Base-by-base conservation (phyloP, 2,797 vertebrate genomes). In the Lepidocolaptes lacrymiger region DNA sequence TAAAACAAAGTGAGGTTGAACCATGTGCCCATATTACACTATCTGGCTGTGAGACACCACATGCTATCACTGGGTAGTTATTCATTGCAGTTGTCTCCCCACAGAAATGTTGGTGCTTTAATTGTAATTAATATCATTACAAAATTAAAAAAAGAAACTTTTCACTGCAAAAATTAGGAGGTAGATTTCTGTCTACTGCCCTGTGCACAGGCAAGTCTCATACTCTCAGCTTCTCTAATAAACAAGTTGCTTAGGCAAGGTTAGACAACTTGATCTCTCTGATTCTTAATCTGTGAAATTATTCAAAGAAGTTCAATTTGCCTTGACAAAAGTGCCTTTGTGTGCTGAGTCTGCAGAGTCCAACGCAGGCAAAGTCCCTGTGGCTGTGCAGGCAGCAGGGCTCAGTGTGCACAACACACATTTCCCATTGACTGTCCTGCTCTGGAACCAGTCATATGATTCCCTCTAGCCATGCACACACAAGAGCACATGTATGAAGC, bases 311-410 rank as follows among this genome's bases (percentile, higher is more conserved):
- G 68, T 80, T 89, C 4, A 3, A 68, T 88, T 71, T 78, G 56
- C 59, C 75, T 52, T 37, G 39, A 94, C 92, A 95, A 89, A 96
- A 88, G 68, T 66, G 48, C 67, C 75, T 91, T 85, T 96, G 91
- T 91, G 64, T 43, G 32, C 34, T n/a, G 27, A 68, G 59, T 26
- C 71, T 55, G 55, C 41, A 34, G 34, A 75, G 52, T n/a, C 71
- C 72, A 67, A 21, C 10, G 14, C 14, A 66, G 79, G 44, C 30
- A 30, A 87, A 36, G 41, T 18, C 64, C 41, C 81, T 11, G 36
- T 14, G 36, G 77, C 44, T 15, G 23, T 15, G 56, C 51, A 59
- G 72, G 56, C 75, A 52, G 46, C 2, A 2, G 8, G n/a, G 72
- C 58, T 48, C 85, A 2, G 44, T 6, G 6, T 2, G 20, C 74